Evolutionary conservation across 2,797 vertebrate genomes (phyloP), one percentile per base, ranked within the genome.

Genomic region (Malacoraja senta): DNA sequence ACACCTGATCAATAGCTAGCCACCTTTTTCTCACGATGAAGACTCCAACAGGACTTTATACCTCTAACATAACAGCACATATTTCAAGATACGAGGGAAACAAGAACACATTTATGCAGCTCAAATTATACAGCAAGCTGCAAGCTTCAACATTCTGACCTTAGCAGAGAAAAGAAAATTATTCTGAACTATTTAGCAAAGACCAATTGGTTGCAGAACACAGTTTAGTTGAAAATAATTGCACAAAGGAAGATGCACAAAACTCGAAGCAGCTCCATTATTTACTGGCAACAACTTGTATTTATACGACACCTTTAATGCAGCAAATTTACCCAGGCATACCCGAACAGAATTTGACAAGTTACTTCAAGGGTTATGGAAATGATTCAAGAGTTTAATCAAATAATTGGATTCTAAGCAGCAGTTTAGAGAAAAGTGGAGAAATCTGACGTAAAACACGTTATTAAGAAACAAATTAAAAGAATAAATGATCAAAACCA

Each of bases 151-250:
- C 1, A 35, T 8, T 35, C 77, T 78, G 10, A 53, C 53, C 19
- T 65, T 32, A 19, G 6, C 19, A 29, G 24, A 13, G 81, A 88
- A 88, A 88, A 65, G 29, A 21, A 65, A 78, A 35, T 68, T 68
- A 44, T 19, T 68, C 13, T 0, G 38, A 26, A 24, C 24, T 58
- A 29, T 61, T 65, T 7, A 88, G 61, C 63, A 88, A 88, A 32
- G 63, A 58, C 29, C n/a, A 86, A 8, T 61, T 65, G 29, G 83
- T n/a, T 65, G 61, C 83, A 8, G 26, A 63, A 29, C 83, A 32
- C 26, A 83, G 38, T 44, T 26, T 63, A n/a, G 83, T 88, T 88
- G 29, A 88, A 88, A 88, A 88, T 19, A 68, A 86, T 32, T 29
- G 83, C n/a, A 15, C 29, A 9, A 88, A 68, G 17, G 13, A 63